These are phyloP conservation scores for Bombus impatiens DNA, from an alignment of 1,140 invertebrate genomes.

Conservation along the genomic window DNA sequence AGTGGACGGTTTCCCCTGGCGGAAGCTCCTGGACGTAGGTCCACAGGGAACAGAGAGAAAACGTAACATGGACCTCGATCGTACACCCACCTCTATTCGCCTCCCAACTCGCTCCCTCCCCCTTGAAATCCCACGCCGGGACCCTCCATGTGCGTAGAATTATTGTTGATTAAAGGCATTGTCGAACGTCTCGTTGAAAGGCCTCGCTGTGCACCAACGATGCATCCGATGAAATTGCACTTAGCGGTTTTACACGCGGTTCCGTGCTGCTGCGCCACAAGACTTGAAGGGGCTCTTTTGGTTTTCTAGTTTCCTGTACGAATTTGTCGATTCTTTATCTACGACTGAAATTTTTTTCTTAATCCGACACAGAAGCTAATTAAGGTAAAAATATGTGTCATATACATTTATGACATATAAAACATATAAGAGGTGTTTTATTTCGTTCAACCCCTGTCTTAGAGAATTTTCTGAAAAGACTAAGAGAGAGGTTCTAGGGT, in stretches of 20 bases:
- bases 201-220: conserved; percentile 44
- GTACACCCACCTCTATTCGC: background rate
- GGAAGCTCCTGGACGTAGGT: conserved; percentile 54
- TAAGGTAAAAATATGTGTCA: too few relatives aligned
- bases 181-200: conserved; percentile 67
- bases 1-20: conserved; percentile 70
- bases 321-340: background rate
- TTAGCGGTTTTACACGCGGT: conserved; percentile 62
- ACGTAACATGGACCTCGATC: conserved; percentile 47
- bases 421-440: too few relatives aligned
- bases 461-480: background rate
- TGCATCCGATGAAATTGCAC: conserved; percentile 74
- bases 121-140: conserved; percentile 32
- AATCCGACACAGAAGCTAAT: too few relatives aligned
- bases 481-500: background rate
- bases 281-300: background rate
- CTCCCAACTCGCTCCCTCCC: background rate
- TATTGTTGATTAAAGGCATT: conserved; percentile 80
- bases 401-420: too few relatives aligned
- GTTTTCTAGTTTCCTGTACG: background rate
- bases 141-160: conserved; percentile 64
- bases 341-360: too few relatives aligned
- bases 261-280: background rate
- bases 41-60: conserved; percentile 55
- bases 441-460: too few relatives aligned